Conservation (phyloP, 2,888 invertebrate species). For the Drosophila austrosaltans region DNA sequence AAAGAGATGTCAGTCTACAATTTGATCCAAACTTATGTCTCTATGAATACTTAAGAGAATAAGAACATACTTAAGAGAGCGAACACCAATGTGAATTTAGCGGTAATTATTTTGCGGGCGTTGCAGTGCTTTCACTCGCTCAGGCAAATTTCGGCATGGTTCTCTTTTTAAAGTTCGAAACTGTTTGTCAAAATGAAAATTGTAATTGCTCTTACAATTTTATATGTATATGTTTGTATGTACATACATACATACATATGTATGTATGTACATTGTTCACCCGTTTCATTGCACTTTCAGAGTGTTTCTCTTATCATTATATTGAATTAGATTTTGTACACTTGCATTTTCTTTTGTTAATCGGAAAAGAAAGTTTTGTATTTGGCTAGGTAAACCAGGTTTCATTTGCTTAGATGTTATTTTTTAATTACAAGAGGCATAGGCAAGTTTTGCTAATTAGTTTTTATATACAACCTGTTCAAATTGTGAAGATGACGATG, state of each 20-base stretch:
- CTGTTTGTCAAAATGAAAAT: too few species aligned
- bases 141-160: too few species aligned
- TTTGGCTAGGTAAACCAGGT: background rate
- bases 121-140: too few species aligned
- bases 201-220: background rate
- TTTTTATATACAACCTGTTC: constrained; percentile 8
- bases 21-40: too few species aligned
- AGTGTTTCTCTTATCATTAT: background rate
- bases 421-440: constrained; percentile 1
- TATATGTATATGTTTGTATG: background rate
- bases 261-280: background rate
- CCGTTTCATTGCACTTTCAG: background rate
- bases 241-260: background rate
- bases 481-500: constrained; percentile 10
- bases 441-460: constrained; percentile 10
- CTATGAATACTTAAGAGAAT: too few species aligned
- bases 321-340: background rate
- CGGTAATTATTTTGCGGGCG: too few species aligned
- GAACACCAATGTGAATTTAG: too few species aligned
- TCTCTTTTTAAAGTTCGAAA: background rate
- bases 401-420: constrained; percentile 1
- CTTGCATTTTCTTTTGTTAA: background rate
- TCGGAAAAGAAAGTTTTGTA: constrained; percentile 37
- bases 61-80: too few species aligned
- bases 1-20: too few species aligned